Conservation (phyloP, 2,888 invertebrate species). For the Noctua janthe region DNA sequence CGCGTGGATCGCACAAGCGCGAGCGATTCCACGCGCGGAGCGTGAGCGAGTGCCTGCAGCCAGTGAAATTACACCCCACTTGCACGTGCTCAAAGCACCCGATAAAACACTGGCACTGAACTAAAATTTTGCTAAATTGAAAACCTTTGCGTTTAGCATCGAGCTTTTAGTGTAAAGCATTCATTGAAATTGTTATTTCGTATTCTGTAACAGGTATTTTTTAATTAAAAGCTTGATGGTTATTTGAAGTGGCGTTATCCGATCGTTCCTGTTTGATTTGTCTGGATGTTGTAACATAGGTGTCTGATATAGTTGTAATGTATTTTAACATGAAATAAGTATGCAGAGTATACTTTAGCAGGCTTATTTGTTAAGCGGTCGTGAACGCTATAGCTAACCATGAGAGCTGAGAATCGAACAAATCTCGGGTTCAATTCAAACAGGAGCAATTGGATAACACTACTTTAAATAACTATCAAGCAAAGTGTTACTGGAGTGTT, state of each 20-base stretch:
- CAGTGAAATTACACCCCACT: constrained; percentile 54
- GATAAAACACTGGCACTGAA: constrained; percentile 73
- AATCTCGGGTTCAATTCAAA: constrained; percentile 44
- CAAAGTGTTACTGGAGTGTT: background rate
- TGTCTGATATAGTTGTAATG: background rate
- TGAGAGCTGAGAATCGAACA: background rate
- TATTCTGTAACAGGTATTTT: constrained; percentile 69
- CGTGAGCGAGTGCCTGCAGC: constrained; percentile 21
- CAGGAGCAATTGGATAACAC: constrained; percentile 53
- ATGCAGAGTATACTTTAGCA: background rate
- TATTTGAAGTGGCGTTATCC: constrained; percentile 63
- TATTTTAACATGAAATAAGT: background rate
- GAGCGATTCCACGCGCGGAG: constrained; percentile 51
- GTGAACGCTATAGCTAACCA: background rate
- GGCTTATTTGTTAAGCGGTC: background rate
- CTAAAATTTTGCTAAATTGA: constrained; percentile 77
- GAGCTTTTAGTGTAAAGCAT: constrained; percentile 72
- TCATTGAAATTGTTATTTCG: constrained; percentile 74
- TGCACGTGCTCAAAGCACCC: constrained; percentile 62
- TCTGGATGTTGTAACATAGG: constrained; percentile 41
- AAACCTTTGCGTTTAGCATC: constrained; percentile 72
- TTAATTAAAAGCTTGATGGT: constrained; percentile 69
- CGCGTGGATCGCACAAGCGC: constrained; percentile 58
- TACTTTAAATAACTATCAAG: constrained; percentile 65
- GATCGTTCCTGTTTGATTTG: constrained; percentile 64